Percentiles rank a stretch among this genome's conserved stretches.
Conservation (phyloP, 2,797 vertebrate species). For the Sus cebifrons region DNA sequence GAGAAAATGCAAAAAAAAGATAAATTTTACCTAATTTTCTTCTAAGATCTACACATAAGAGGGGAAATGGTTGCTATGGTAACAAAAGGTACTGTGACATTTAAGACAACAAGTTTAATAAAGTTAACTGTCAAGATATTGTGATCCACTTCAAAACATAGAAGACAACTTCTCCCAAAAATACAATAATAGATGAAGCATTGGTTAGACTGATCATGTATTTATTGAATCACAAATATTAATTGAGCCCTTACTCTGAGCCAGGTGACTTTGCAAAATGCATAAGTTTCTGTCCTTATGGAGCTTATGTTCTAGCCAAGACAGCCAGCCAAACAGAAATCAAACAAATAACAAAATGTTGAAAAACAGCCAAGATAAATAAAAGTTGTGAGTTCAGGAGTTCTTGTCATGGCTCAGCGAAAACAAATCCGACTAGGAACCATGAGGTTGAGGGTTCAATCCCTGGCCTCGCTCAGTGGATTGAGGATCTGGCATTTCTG, state of each 20-base stretch:
- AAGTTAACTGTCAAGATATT: conserved; percentile 56
- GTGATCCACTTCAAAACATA: background rate
- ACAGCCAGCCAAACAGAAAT: background rate
- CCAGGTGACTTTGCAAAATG: background rate
- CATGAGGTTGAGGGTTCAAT: too few species aligned
- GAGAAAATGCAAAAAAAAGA: conserved; percentile 29
- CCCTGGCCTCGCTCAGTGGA: too few species aligned
- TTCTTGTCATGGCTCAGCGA: too few species aligned
- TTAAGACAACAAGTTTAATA: conserved; percentile 15
- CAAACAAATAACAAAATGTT: conserved; percentile 22
- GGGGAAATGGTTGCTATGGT: conserved; percentile 27
- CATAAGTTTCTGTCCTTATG: background rate
- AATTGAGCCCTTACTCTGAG: conserved; percentile 17
- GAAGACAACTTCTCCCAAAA: conserved; percentile 30
- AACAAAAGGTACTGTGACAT: conserved; percentile 38
- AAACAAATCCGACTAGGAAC: too few species aligned
- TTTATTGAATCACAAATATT: conserved; percentile 45
- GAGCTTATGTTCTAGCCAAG: background rate
- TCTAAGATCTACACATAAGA: conserved; percentile 6
- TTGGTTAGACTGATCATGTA: background rate
- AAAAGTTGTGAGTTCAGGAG: background rate
- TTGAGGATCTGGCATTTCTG: too few species aligned
- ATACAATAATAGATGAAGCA: background rate
- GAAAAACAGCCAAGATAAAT: conserved; percentile 48
- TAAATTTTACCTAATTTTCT: conserved; percentile 19